Evolutionary conservation across 2,888 invertebrate species (phyloP).

Genomic region (Pediacus dermestoides): DNA sequence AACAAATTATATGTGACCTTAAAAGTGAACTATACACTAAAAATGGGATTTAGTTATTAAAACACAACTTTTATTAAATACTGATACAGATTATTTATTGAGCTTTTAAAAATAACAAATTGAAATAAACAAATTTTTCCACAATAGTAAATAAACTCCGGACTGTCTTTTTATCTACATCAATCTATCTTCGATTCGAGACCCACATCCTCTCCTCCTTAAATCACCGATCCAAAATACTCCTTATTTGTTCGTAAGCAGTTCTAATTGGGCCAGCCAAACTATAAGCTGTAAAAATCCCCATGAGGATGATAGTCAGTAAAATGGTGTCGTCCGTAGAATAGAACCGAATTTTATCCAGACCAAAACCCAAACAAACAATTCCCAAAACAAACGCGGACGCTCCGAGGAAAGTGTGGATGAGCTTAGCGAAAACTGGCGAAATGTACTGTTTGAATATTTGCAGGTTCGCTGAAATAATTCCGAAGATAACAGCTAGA

Average conservation of each 20-base stretch:
- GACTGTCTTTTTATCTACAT: too few relatives aligned
- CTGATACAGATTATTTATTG: neutral
- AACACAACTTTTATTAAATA: neutral
- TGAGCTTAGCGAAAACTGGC: conserved; percentile 16
- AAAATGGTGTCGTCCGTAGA: conserved; percentile 15
- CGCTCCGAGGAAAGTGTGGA: conserved; percentile 23
- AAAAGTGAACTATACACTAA: too few relatives aligned
- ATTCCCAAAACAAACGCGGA: conserved; percentile 24
- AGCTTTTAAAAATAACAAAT: neutral
- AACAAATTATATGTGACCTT: too few relatives aligned
- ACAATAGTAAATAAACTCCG: too few relatives aligned
- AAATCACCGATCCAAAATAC: conserved; percentile 2
- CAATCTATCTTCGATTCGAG: too few relatives aligned
- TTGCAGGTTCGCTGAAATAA: conserved; percentile 10
- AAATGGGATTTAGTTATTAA: too few relatives aligned
- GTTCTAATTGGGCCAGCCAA: conserved; percentile 13
- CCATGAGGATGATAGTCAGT: conserved; percentile 22
- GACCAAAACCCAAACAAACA: conserved; percentile 23
- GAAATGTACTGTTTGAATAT: conserved; percentile 7
- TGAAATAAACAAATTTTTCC: neutral
- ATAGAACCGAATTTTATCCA: conserved; percentile 6
- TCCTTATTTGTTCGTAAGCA: neutral
- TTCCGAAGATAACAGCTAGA: conserved; percentile 20
- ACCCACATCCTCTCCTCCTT: neutral
- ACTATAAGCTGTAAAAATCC: conserved; percentile 20